Evolutionary conservation across 2,888 invertebrate genomes (phyloP), one percentile per base, ranked within the genome.

Genomic region (Lutraria lutraria): DNA sequence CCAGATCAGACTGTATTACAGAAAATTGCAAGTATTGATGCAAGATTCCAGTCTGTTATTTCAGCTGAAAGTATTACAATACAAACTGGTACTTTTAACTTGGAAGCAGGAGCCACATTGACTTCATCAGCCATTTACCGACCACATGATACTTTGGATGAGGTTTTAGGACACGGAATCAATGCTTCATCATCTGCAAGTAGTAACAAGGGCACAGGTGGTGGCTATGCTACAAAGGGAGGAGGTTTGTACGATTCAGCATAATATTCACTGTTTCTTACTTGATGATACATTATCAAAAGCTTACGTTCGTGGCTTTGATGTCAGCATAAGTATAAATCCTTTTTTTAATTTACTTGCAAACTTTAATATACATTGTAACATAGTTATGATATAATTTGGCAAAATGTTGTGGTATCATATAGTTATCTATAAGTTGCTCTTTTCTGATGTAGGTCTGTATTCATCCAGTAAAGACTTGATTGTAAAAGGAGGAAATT

Each of bases 51-150:
- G 89, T 90, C 95, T 6, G 85, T 84, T 21, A 90, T 95, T 19
- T 93, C 93, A 25, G 94, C 95, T 21, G 95, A 95, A 83, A 94
- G 93, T 79, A 89, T 95, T 8, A 85, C 85, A 29, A 86, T 95
- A 34, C 84, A 88, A 31, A 87, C 91, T 54, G 93, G 92, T 34
- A 87, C 63, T 21, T 80, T 94, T 0, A 95, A 94, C 68, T 54
- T 95, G 0, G 95, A 95, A 88, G 94, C 94, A n/a, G 95, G 95
- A 8, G 92, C 94, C 16, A 91, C 60, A 12, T 43, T 95, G 52
- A 94, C 95, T 16, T 85, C 93, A 10, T 93, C 95, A 16, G 93
- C 94, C 4, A 68, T 54, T 8, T 94, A 95, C 79, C 83, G 95
- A 85, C 92, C 93, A 16, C 56, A 87, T 15, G 95, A 95, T 76